A percentile compares a stretch with the other conserved stretches of the same genome.
phyloP scores from a whole-genome alignment of 2,797 vertebrate genomes.

The Tangara arthus region DNA sequence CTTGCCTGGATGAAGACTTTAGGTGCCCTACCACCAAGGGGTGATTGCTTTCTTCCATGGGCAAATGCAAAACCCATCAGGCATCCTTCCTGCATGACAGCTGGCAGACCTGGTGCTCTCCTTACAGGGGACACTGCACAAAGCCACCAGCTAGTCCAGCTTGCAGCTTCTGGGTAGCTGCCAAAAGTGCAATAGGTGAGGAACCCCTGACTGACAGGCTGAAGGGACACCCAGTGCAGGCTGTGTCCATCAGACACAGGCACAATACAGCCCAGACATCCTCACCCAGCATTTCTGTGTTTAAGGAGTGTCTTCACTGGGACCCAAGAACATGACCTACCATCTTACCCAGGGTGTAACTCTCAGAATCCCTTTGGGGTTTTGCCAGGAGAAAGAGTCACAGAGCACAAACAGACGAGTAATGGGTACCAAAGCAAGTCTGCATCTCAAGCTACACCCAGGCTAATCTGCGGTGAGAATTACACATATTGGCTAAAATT shows the following conservation, averaged over 20 bases:
- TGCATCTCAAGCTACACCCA: neutral
- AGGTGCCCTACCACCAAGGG: neutral
- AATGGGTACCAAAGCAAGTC: neutral
- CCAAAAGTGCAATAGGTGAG: neutral
- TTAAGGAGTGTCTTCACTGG: neutral
- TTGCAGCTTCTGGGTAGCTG: neutral
- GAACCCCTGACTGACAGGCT: neutral
- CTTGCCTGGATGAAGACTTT: neutral
- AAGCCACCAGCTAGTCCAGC: neutral
- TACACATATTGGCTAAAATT: neutral
- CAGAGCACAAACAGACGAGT: neutral
- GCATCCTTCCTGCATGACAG: neutral
- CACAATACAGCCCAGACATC: neutral
- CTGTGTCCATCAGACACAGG: neutral
- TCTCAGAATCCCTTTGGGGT: neutral
- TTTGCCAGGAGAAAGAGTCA: neutral
- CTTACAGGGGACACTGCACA: neutral
- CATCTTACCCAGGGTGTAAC: neutral
- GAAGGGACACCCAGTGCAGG: accelerated
- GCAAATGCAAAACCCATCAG: neutral
- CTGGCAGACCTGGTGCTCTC: neutral
- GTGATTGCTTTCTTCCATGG: neutral
- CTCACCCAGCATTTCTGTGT: neutral
- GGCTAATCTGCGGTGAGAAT: neutral
- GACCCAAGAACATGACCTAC: neutral